These are phyloP conservation scores for Nyctibius grandis DNA, from an alignment of 2,797 vertebrate species.

Conservation along the genomic window DNA sequence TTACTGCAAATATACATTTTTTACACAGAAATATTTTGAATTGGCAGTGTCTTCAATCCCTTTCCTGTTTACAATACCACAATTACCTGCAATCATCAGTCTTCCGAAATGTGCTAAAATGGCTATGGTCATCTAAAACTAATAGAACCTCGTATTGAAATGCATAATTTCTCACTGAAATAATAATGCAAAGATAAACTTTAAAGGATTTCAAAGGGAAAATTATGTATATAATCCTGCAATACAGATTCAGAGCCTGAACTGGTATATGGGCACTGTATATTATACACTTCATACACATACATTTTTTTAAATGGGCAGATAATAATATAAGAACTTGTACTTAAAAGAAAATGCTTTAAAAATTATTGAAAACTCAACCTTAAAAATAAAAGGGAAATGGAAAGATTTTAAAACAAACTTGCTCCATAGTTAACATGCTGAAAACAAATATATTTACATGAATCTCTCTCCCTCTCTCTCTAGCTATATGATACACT, in stretches of 20 bases:
- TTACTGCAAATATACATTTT: neutral
- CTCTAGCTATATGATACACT: neutral
- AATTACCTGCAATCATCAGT: neutral
- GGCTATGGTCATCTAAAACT: neutral
- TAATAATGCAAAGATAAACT: neutral
- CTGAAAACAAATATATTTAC: neutral
- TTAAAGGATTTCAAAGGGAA: neutral
- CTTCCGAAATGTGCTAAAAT: neutral
- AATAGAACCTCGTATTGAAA: neutral
- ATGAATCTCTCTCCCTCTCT: neutral
- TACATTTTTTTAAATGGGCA: neutral
- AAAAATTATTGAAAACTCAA: neutral
- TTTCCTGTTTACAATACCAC: neutral
- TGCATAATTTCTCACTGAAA: neutral
- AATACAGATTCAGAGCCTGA: neutral
- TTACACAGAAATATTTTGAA: neutral
- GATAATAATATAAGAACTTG: neutral
- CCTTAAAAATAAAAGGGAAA: neutral
- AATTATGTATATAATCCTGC: neutral
- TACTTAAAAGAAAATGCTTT: neutral
- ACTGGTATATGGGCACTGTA: neutral
- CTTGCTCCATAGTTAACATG: neutral
- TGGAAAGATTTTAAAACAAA: neutral
- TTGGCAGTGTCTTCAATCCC: neutral
- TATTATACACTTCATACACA: neutral